Evolutionary conservation across 1,140 invertebrate species (phyloP), one percentile per base, ranked within the genome.

Genomic region (Leptinotarsa undecemlineata): DNA sequence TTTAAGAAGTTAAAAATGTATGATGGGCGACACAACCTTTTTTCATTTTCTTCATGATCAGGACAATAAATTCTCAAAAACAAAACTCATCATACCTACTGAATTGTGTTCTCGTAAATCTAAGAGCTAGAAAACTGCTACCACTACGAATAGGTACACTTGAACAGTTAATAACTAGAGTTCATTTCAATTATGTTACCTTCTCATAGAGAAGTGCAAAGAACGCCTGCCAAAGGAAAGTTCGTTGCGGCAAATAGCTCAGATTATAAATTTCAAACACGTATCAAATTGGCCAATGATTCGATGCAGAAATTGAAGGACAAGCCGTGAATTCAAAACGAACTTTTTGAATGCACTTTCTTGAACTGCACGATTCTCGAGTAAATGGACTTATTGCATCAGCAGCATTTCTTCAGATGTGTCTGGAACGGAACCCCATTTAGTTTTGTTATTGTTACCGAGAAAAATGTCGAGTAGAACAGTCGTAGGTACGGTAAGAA

Each of bases 231-330:
- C 33, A 13, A 23, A 67, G 64, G 64, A 67, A 21, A 67, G 17
- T 23, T 67, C 26, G 64, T n/a, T 57, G 51, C 51, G 17, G 63
- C 20, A 64, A 64, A 15, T 48, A 57, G 48, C 20, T 66, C 73
- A n/a, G 60, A 79, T 79, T 79, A 79, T 76, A 78, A 76, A 79
- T 77, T 76, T 74, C 67, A 51, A 48, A 69, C 78, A 79, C 78
- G 78, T 79, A 69, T 73, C 72, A 63, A 77, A 79, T 79, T 79
- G 76, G 74, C 76, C 74, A 74, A 77, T 42, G 74, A 77, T 74
- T 79, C 76, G 74, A 79, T 79, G 78, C 72, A 79, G 78, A 77
- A 79, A 79, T 74, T 57, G 51, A 76, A 61, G 76, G 48, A 68
- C 78, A 68, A 76, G 71, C 15, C 2, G 19, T 51, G 78, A 79